Base-by-base conservation (phyloP, 1,140 invertebrate genomes). In the Saxidomus purpurata region DNA sequence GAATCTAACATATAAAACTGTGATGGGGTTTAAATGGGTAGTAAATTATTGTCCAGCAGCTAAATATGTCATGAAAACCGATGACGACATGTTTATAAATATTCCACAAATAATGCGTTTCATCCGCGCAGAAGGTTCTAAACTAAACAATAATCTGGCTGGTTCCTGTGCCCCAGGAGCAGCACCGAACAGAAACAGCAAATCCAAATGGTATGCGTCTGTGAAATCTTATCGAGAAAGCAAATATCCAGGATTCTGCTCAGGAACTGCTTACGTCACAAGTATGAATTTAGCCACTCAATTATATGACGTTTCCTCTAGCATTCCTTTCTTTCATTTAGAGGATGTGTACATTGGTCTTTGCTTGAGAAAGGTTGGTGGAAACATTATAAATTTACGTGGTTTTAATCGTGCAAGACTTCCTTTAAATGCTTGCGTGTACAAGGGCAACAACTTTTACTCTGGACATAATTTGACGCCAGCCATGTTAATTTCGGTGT, bases 271-370 rank as follows among this genome's bases (percentile, higher is more conserved):
- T 15, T 95, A 96, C 55, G 87, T 96, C 6, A 94, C 95, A 84
- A 94, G 95, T 55, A 91, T 90, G 0, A 92, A 95, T 80, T 92
- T 96, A 55, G 94, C 94, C 0, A 91, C 85, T 40, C 81, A 92
- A 40, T 77, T 96, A 19, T 92, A 94, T 22, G 52, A 82, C 38
- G 83, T 91, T 22, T 94, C 94, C 2, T 34, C 80, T 25, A 80
- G 93, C 49, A 91, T 93, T 17, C 95, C 94, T 0, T 95, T 94
- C 69, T 94, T 96, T 63, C 93, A 94, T 81, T 90, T 96, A 71
- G 96, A 96, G 85, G 96, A 96, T 90, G 95, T 96, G 17, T 96
- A 95, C 89, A 81, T 96, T 28, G 93, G 94, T 25, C 80, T 94
- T 38, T 94, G 93, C 43, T 81, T 92, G 1, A 74, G 87, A 67